These are phyloP conservation scores for Acipenser transmontanus DNA, from an alignment of 2,797 vertebrate genomes.

Conservation along the genomic window DNA sequence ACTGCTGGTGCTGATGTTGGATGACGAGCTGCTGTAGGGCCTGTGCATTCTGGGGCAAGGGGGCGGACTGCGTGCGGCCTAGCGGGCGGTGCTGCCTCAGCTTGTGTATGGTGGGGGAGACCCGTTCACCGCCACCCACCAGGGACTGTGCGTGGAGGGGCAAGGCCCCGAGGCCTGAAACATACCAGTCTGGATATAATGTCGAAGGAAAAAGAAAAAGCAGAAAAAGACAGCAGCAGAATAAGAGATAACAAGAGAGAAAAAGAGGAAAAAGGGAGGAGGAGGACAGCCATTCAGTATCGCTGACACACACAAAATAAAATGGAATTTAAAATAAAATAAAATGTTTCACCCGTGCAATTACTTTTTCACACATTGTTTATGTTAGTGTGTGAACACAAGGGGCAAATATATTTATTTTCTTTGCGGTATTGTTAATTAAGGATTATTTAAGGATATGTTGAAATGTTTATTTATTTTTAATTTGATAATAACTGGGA, in stretches of 20 bases:
- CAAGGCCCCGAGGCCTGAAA: constrained; percentile 72
- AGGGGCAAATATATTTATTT: no score
- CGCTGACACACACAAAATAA: no score
- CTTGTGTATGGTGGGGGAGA: constrained; percentile 86
- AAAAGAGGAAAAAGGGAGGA: constrained; percentile 29
- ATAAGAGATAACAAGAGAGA: constrained; percentile 25
- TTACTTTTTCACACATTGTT: no score
- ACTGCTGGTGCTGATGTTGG: constrained; percentile 98
- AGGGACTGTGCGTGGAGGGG: constrained; percentile 70
- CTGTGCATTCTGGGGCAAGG: constrained; percentile 89
- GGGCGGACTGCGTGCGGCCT: constrained; percentile 91
- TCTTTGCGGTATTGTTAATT: no score
- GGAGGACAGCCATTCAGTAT: no score
- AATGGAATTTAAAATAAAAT: no score
- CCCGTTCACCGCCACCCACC: constrained; percentile 53
- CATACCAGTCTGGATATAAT: constrained; percentile 54
- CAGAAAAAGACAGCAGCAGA: constrained; percentile 17
- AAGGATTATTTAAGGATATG: no score
- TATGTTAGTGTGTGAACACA: no score
- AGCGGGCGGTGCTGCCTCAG: constrained; percentile 88
- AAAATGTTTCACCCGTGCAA: no score
- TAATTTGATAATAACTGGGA: no score
- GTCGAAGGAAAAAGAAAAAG: constrained; percentile 37
- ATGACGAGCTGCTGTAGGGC: constrained; percentile 95
- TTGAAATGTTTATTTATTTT: no score